Base-by-base conservation (phyloP, 2,113 vertebrate species). In the Xiphophorus couchianus region DNA sequence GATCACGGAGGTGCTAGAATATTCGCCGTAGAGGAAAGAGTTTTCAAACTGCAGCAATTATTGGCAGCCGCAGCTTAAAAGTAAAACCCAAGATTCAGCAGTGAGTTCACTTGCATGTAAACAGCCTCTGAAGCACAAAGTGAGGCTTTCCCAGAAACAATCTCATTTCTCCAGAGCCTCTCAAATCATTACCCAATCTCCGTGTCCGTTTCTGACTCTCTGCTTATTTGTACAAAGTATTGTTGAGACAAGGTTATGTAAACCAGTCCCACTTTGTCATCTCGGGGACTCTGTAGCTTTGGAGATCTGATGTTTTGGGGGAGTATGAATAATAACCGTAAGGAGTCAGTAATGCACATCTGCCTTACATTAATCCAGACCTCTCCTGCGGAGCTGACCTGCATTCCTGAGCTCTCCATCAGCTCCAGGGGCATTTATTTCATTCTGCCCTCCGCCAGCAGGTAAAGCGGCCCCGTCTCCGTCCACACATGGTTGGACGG, bases 191-290 rank as follows among this genome's bases (percentile, higher is more conserved):
- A 76, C 77, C 79, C 80, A 86, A 88, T 88, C 82, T 73, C 25
- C 0, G 62, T 82, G 83, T 85, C 86, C 85, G 61, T 87, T 87
- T 87, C 81, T 92, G 90, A 89, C 89, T 76, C 60, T 28, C 37
- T 81, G 90, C 89, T 92, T 93, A 86, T 94, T 93, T 93, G 78
- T 70, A 78, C 82, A 84, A 80, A 80, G 88, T 91, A 89, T 91
- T 91, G 90, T 90, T 89, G 87, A 91, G 89, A 87, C 78, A 42
- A 78, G 93, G 90, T 94, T 93, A 94, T 88, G 90, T 91, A 93
- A 94, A 93, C 92, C 90, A 88, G 90, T 90, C 81, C 85, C 81
- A 87, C 76, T 88, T 87, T 91, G 87, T 93, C 91, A 88, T 91
- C 82, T 86, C 84, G 37, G 72, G 74, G 90, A 88, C 85, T 90